These are phyloP conservation scores for Lateolabrax maculatus DNA, from an alignment of 2,797 vertebrate genomes.

Conservation along the genomic window DNA sequence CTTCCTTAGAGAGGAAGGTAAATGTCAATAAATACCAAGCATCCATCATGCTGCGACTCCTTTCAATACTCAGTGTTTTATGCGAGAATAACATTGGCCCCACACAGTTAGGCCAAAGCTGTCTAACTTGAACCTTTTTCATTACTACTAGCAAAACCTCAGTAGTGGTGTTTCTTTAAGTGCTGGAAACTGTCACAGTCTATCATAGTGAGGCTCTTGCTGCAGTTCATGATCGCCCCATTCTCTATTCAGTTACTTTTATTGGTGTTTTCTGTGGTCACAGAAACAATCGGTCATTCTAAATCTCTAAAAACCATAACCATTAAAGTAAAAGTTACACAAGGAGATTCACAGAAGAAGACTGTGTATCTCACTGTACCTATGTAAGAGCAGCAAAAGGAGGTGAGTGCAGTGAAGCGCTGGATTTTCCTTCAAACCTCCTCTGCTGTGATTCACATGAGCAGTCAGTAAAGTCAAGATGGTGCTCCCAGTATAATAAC, in stretches of 20 bases:
- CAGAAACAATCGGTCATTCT: slow-evolving; percentile 19
- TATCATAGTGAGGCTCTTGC: slow-evolving; percentile 19
- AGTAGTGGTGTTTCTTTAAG: slow-evolving; percentile 26
- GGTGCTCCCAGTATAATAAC: slow-evolving; percentile 42
- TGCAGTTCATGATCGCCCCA: slow-evolving; percentile 11
- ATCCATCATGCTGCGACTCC: slow-evolving; percentile 58
- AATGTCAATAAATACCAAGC: slow-evolving; percentile 75
- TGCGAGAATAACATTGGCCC: slow-evolving; percentile 19
- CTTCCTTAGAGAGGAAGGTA: slow-evolving; percentile 51
- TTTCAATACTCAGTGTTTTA: slow-evolving; percentile 30
- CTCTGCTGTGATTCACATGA: slow-evolving; percentile 44
- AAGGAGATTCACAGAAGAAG: slow-evolving; percentile 14
- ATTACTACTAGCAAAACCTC: slow-evolving; percentile 35
- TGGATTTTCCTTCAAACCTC: slow-evolving; percentile 32
- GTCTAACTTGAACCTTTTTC: slow-evolving; percentile 36
- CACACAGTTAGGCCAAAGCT: slow-evolving; percentile 35
- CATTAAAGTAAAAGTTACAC: slow-evolving; percentile 36
- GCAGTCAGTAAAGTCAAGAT: slow-evolving; percentile 38
- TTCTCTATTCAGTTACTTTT: slow-evolving; percentile 37
- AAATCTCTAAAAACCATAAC: slow-evolving; percentile 41
- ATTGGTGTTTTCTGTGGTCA: slow-evolving; percentile 35
- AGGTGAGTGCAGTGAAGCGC: slow-evolving; percentile 30
- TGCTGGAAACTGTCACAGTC: slow-evolving; percentile 32
- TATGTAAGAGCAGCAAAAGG: slow-evolving; percentile 14
- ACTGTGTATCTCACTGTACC: slow-evolving; percentile 10